Evolutionary conservation across 2,888 invertebrate genomes (phyloP), one percentile per base, ranked within the genome.

Genomic region (Agrilus mali): DNA sequence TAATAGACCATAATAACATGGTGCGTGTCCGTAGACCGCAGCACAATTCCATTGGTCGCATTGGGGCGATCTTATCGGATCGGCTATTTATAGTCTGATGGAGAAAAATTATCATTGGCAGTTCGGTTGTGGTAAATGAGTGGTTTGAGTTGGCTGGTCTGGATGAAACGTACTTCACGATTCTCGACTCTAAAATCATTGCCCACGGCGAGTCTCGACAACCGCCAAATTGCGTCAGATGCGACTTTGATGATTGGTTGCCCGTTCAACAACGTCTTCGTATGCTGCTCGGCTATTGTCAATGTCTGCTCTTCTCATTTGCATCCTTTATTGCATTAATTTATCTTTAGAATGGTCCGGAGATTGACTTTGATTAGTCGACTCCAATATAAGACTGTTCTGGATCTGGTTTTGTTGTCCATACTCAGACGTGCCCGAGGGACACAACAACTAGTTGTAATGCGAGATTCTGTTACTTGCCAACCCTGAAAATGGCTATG

Each of bases 21-120:
- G 66, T 65, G 63, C 65, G 66, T 65, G 66, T 52, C 53, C 50
- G 48, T 50, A 46, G 51, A 55, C 49, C 52, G 27, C 27, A 10
- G 27, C 27, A 55, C 50, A 55, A 60, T 59, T 57, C 60, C 60
- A 65, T 65, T 66, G 65, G 66, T 54, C 57, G 55, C 43, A 33
- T 45, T 45, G 49, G 50, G 52, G 60, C 60, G 64, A 65, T 66
- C 65, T 62, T 63, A 66, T 65, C 65, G 64, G 63, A 64, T 64
- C 59, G 61, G 59, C 63, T 65, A 63, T 64, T 65, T 65, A 65
- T 62, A 65, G 60, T 59, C 60, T 60, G 64, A 64, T 65, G 64
- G 64, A 62, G 64, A 65, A 63, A 66, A 65, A 66, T 65, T 64
- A 63, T 64, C 64, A 65, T 65, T 64, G 65, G 64, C 62, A 59